phyloP scores from a whole-genome alignment of 2,113 vertebrate genomes.

The Pedetes capensis region DNA sequence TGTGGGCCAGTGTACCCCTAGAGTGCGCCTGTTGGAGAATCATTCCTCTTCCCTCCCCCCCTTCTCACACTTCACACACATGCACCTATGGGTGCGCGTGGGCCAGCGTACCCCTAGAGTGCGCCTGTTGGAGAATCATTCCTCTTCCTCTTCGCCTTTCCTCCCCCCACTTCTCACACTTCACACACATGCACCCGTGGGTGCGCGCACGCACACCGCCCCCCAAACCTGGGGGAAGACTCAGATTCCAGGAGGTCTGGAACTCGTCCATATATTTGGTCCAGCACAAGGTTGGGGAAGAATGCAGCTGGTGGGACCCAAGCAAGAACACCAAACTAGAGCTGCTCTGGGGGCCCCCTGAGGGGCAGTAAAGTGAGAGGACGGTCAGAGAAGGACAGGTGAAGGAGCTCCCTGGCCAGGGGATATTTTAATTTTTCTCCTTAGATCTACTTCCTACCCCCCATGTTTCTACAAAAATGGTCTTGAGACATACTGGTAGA shows the following conservation, averaged over 20 bases:
- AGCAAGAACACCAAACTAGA: background rate
- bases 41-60: fast-evolving
- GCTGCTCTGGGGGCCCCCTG: background rate
- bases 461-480: background rate
- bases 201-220: background rate
- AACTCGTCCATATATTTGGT: fast-evolving
- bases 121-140: no score
- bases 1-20: background rate
- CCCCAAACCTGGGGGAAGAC: no score
- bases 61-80: no score
- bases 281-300: background rate
- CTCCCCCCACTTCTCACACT: fast-evolving
- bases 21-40: background rate
- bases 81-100: background rate
- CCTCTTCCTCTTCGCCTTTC: background rate
- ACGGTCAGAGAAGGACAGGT: fast-evolving
- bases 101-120: background rate
- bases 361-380: background rate
- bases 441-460: no score
- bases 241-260: background rate
- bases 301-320: fast-evolving
- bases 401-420: no score
- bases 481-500: background rate
- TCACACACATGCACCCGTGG: background rate
- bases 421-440: background rate